Evolutionary conservation across 1,140 invertebrate genomes (phyloP), one percentile per base, ranked within the genome.

Genomic region (Drosophila serrata): DNA sequence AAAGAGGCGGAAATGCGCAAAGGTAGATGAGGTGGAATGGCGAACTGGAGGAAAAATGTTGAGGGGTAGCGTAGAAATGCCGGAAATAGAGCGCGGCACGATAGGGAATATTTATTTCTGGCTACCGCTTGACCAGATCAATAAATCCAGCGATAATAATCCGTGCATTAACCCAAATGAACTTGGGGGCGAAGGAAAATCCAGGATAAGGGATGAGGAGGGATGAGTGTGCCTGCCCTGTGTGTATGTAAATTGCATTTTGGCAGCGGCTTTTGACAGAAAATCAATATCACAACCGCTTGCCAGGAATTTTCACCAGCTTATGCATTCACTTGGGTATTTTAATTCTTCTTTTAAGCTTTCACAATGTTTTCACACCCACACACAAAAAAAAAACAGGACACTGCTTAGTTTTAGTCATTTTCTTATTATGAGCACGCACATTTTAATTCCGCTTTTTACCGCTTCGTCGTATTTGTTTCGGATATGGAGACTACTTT

Each of bases 81-180:
- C 84, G 73, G 77, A 88, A 90, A 84, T 90, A 90, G 80, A 80
- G 46, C 39, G 19, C 56, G 22, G 22, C 45, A 57, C 57, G 57
- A 39, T 40, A 62, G 24, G 58, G 53, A 31, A 53, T 65, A 76
- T 69, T 64, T 88, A 88, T 90, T 84, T 84, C 48, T 84, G 60
- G 65, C 19, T 49, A 37, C 24, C 64, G 51, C 46, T 49, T 45
- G 64, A 63, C 64, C 58, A 64, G 67, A 88, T 87, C 82, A 74
- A 84, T 87, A 86, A 86, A 40, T 75, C 12, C 31, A n/a, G 12
- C 68, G 65, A 53, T 77, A 67, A 68, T 82, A 82, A 79, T 84
- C 85, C 72, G 84, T 77, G 56, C 84, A 77, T 84, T 80, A 90
- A 84, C 80, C 84, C 76, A 87, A 90, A 87, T 77, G 49, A 79